These are phyloP conservation scores for Geococcyx californianus DNA, from an alignment of 2,113 vertebrate genomes.

Conservation along the genomic window DNA sequence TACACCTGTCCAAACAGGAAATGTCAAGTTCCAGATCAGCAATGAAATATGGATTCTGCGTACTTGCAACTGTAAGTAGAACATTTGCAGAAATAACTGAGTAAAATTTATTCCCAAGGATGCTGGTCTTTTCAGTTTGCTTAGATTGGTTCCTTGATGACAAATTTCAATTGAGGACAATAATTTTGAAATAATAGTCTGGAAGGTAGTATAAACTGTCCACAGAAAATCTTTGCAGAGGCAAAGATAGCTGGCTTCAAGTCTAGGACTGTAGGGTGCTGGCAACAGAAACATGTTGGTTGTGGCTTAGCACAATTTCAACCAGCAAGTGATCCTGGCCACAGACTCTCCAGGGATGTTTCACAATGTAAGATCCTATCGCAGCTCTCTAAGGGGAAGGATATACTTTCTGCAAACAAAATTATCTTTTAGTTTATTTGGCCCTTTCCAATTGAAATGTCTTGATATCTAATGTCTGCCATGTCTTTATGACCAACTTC, in stretches of 20 bases:
- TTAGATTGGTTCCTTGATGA: not conserved
- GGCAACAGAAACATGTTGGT: not conserved
- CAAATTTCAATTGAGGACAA: not conserved
- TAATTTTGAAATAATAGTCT: not conserved
- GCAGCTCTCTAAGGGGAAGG: not conserved
- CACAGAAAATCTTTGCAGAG: not conserved
- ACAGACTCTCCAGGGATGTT: not conserved
- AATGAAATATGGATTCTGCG: not conserved
- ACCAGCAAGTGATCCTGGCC: not conserved
- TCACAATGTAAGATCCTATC: not conserved
- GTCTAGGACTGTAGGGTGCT: not conserved
- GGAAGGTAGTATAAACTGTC: not conserved
- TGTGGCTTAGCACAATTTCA: constrained; percentile 25
- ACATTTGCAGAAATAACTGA: constrained; percentile 6
- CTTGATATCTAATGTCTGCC: not conserved
- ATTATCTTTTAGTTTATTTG: not conserved
- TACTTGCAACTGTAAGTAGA: not conserved
- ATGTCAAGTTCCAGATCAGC: not conserved
- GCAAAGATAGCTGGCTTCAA: not conserved
- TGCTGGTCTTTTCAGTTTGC: not conserved
- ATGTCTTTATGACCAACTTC: not conserved
- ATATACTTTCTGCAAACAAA: not conserved
- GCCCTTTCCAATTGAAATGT: not conserved
- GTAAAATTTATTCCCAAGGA: not conserved
- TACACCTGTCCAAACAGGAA: not conserved